Percentiles rank a stretch among this genome's conserved stretches.
phyloP scores from a whole-genome alignment of 2,888 invertebrate species.

The Andrena bucephala region DNA sequence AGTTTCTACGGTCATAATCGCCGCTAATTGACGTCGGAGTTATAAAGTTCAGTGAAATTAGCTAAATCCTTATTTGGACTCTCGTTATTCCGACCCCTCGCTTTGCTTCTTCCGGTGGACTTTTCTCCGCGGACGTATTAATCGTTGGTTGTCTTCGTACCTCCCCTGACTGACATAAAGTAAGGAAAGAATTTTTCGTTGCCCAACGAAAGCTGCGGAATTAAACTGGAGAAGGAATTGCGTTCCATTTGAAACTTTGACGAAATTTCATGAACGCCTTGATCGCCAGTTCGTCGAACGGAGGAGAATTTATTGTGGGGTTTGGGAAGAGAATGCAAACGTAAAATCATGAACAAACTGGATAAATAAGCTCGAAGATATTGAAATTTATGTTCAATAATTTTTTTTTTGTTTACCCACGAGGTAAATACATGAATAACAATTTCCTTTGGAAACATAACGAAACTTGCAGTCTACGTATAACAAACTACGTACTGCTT shows the following conservation, averaged over 20 bases:
- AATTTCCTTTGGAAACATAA: background rate
- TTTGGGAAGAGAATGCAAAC: background rate
- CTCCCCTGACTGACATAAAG: constrained; percentile 37
- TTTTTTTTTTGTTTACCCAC: no score
- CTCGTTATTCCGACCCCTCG: constrained; percentile 70
- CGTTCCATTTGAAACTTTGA: constrained; percentile 1
- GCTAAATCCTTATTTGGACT: constrained; percentile 79
- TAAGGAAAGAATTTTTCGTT: constrained; percentile 39
- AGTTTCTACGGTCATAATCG: constrained; percentile 82
- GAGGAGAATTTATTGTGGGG: background rate
- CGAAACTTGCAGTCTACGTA: no score
- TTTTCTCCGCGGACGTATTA: constrained; percentile 62
- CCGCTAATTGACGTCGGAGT: constrained; percentile 81
- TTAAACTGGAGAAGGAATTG: constrained; percentile 38
- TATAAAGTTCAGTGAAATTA: constrained; percentile 82
- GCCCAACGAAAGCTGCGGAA: constrained; percentile 3
- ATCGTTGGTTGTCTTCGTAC: constrained; percentile 60
- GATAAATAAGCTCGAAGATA: background rate
- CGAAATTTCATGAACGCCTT: constrained; percentile 6
- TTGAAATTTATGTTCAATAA: background rate
- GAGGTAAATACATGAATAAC: background rate
- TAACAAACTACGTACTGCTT: background rate
- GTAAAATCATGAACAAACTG: background rate
- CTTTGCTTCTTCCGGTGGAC: constrained; percentile 49
- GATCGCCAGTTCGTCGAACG: constrained; percentile 16